Base-by-base conservation (phyloP, 2,888 invertebrate species). In the Amphipoea oculea region DNA sequence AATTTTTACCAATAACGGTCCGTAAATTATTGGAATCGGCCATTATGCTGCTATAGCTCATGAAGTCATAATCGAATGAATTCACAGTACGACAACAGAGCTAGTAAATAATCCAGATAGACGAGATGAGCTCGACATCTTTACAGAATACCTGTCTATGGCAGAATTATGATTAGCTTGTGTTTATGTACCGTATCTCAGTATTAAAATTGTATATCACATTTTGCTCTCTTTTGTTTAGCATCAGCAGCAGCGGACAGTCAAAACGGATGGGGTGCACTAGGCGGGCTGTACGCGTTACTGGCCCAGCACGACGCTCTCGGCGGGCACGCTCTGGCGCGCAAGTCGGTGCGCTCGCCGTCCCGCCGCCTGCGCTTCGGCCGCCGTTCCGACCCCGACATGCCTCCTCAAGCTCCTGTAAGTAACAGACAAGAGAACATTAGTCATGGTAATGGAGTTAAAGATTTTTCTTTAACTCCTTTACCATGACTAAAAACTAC, bases 291-390 rank as follows among this genome's bases (percentile, higher is more conserved):
- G 81, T 97, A 98, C 93, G 98, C 98, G 68, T 94, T 98, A 76
- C 93, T 98, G 62, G 96, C 98, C 68, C 97, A 97, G 89, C 97
- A 97, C 94, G 98, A 98, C 90, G 97, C 97, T n/a, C 93, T 98
- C 75, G 97, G 97, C 83, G 97, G 97, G 17, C 98, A 98, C 93
- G 97, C 98, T 86, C 97, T 98, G 51, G 98, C 98, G 72, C 98
- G 98, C 92, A 98, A 98, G 94, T 98, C 98, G 7, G 98, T 98
- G 90, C 97, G 98, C 84, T 98, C 98, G 29, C 98, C 98, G 0
- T 98, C 98, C 1, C 96, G 98, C 65, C 97, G 98, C 40, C 97
- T 98, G 79, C 97, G 98, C 85, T 98, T 98, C 91, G 98, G 98
- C 65, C 97, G 98, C 89, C 97, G 98, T 85, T 98, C 98, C 54